Evolutionary conservation across 2,113 vertebrate species (phyloP).

Genomic region (Ornithorhynchus anatinus): DNA sequence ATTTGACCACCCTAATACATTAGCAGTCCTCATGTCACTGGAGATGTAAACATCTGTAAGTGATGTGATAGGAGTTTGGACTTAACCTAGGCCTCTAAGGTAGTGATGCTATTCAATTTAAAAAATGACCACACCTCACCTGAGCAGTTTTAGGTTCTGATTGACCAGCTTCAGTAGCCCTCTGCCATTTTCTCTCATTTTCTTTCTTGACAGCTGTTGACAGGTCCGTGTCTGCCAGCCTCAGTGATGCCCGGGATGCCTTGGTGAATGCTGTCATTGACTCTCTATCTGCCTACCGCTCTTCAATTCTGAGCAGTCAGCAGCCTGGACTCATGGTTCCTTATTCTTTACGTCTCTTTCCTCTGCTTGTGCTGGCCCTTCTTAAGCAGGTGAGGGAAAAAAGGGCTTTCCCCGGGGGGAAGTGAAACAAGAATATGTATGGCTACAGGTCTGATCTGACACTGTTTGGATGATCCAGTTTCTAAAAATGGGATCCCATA

Average conservation of each 20-base stretch:
- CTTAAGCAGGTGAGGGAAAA: slow-evolving; percentile 86
- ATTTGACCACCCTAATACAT: no score
- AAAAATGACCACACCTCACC: no score
- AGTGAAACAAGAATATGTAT: neutral
- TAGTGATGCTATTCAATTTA: no score
- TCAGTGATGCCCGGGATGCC: slow-evolving; percentile 92
- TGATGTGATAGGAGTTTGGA: no score
- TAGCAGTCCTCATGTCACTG: no score
- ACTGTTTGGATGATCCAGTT: no score
- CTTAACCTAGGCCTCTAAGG: no score
- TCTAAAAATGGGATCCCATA: no score
- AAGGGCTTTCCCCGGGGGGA: neutral
- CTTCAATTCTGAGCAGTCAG: slow-evolving; percentile 83
- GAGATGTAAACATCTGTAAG: no score
- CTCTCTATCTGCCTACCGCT: slow-evolving; percentile 84
- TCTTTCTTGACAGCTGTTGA: slow-evolving; percentile 83
- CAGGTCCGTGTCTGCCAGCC: slow-evolving; percentile 84
- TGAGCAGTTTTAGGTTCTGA: no score
- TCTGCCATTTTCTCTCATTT: neutral
- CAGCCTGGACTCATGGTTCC: slow-evolving; percentile 91
- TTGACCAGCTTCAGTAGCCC: no score
- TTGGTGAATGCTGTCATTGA: slow-evolving; percentile 92
- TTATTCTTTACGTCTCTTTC: slow-evolving; percentile 85
- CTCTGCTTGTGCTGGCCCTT: slow-evolving; percentile 88
- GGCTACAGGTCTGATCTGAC: no score